Base-by-base conservation (phyloP, 2,113 vertebrate species). In the Lonchura striata region DNA sequence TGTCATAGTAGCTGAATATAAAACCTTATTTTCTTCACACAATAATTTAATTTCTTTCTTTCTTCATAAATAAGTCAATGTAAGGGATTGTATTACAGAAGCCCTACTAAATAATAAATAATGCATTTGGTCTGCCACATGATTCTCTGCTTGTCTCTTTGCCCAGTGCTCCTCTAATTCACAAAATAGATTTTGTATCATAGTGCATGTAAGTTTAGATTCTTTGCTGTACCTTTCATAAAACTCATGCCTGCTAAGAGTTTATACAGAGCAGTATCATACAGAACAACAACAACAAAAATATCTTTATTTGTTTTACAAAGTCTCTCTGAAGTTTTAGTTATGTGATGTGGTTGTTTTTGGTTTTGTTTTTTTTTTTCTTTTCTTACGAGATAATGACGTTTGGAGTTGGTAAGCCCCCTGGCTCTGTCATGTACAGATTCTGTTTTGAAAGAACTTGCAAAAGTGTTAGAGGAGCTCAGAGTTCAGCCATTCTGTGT, bases 51-150 rank as follows among this genome's bases (percentile, higher is more conserved):
- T 92, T 82, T 72, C 66, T 89, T 57, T 87, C 50, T 85, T 90
- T 37, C 30, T 66, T 92, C 93, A 96, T 93, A 88, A 96, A 97
- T 96, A 94, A 96, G 49, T 95, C 82, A 92, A 86, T 74, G 47
- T 70, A 60, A 1, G 12, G 94, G 88, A 41, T 95, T 46, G 21
- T 88, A 83, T 96, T 96, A 96, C 94, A 86, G 71, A 87, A 83
- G 79, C 47, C n/a, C 68, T 83, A 7, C 79, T 37, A 80, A 86
- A 52, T 94, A 81, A 96, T 97, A 92, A 96, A 97, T 96, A 93
- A 88, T 94, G 80, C 69, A 86, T 86, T 83, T 63, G 47, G 13
- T 86, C 85, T 83, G 93, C 37, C 82, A 83, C 74, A 53, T 25
- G 64, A 95, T 64, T 77, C 93, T 83, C 14, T 81, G 47, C 71